Conservation (phyloP, 2,888 invertebrate species). For the Empis stercorea region DNA sequence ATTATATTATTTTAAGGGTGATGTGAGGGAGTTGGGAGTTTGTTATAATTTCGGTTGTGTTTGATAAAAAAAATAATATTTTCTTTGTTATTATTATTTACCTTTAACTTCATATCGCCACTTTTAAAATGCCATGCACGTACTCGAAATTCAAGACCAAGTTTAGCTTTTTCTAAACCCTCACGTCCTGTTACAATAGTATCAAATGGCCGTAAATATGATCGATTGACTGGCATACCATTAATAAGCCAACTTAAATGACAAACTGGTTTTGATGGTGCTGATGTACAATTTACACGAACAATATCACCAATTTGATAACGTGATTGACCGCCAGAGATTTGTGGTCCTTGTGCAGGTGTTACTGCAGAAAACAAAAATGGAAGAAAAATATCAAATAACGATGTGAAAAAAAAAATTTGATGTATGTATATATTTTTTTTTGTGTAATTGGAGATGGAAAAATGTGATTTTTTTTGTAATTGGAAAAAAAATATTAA, state of each 20-base stretch:
- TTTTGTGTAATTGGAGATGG: no score
- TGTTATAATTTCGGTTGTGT: no score
- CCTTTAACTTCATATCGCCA: constrained; percentile 77
- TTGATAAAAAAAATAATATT: background rate
- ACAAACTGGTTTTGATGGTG: constrained; percentile 69
- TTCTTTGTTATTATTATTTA: constrained; percentile 22
- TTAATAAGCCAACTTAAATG: constrained; percentile 79
- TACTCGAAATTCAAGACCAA: constrained; percentile 70
- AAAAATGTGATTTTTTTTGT: no score
- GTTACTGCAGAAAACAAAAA: constrained; percentile 43
- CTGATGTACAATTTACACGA: constrained; percentile 73
- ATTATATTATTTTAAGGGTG: background rate
- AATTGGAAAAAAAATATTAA: no score
- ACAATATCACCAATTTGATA: constrained; percentile 74
- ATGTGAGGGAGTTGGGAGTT: no score
- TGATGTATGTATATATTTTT: background rate
- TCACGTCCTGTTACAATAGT: constrained; percentile 43
- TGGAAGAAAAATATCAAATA: constrained; percentile 1
- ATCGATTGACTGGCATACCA: constrained; percentile 55
- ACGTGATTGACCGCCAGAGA: constrained; percentile 63
- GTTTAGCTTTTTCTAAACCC: constrained; percentile 58
- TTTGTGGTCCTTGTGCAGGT: constrained; percentile 69
- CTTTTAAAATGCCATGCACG: constrained; percentile 67
- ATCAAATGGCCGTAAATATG: constrained; percentile 41
- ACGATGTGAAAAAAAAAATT: background rate